Evolutionary conservation across 2,888 invertebrate genomes (phyloP).

Genomic region (Plagiodera versicolora): DNA sequence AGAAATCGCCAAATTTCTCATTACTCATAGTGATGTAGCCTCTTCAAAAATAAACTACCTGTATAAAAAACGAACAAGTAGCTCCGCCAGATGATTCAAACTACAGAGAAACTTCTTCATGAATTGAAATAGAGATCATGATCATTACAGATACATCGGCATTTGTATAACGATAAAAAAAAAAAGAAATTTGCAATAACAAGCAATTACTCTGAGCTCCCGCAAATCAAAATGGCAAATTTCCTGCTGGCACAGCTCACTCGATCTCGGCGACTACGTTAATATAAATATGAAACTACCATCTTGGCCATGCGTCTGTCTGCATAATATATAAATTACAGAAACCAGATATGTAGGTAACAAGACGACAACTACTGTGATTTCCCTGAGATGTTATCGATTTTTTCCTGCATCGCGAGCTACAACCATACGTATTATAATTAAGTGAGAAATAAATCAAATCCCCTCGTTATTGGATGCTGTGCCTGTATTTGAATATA

Average conservation of each 20-base stretch:
- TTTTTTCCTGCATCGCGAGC: constrained; percentile 1
- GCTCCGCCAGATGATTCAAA: too few relatives aligned
- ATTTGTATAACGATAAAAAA: too few relatives aligned
- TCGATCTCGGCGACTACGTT: constrained; percentile 11
- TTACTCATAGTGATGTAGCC: too few relatives aligned
- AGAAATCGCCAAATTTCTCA: too few relatives aligned
- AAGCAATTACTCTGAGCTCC: constrained; percentile 9
- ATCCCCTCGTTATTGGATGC: neutral
- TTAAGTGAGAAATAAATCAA: constrained; percentile 9
- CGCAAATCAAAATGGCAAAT: constrained; percentile 12
- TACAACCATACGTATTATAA: constrained; percentile 13
- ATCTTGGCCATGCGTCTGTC: constrained; percentile 6
- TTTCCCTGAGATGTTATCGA: constrained; percentile 3
- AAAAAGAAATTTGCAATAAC: neutral
- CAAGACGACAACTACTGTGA: constrained; percentile 12
- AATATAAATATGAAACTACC: constrained; percentile 15
- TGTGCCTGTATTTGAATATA: neutral
- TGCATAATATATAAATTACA: constrained; percentile 15
- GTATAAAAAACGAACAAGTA: too few relatives aligned
- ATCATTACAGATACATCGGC: too few relatives aligned
- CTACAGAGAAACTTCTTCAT: too few relatives aligned
- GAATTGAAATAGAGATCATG: too few relatives aligned
- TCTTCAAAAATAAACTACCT: too few relatives aligned
- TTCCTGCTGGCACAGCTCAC: constrained; percentile 11
- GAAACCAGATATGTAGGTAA: constrained; percentile 17